Conservation (phyloP, 1,140 invertebrate genomes). For the Neodiprion lecontei region DNA sequence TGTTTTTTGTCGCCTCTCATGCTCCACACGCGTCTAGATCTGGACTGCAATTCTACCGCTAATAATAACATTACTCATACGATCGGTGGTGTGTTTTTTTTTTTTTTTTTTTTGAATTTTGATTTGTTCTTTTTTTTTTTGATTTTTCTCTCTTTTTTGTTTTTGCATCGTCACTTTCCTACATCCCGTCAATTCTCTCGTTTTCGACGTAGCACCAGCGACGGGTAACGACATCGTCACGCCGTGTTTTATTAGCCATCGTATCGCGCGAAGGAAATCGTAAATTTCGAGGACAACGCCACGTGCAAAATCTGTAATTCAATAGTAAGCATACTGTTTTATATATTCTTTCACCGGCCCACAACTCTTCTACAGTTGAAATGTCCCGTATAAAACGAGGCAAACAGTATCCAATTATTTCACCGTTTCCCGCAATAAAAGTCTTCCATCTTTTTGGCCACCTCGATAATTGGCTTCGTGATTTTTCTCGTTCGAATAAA, state of each 20-base stretch:
- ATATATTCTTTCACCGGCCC: not conserved
- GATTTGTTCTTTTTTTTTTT: not conserved
- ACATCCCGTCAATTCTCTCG: no score
- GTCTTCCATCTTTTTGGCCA: no score
- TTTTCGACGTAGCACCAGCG: no score
- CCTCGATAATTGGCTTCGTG: no score
- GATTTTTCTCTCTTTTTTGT: no score
- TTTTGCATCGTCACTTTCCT: no score
- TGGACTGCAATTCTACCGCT: not conserved
- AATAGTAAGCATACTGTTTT: not conserved
- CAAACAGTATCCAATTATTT: no score
- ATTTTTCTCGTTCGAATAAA: no score
- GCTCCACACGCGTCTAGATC: not conserved
- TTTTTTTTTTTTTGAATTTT: not conserved
- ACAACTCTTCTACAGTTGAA: not conserved
- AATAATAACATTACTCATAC: no score
- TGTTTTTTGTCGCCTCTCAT: no score
- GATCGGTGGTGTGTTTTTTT: not conserved
- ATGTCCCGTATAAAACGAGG: no score
- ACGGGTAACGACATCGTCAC: not conserved
- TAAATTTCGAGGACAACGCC: not conserved
- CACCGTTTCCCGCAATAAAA: no score
- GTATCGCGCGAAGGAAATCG: not conserved
- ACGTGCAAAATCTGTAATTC: not conserved
- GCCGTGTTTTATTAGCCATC: not conserved